Evolutionary conservation across 2,113 vertebrate genomes (phyloP).

Genomic region (Phyllostomus hastatus): DNA sequence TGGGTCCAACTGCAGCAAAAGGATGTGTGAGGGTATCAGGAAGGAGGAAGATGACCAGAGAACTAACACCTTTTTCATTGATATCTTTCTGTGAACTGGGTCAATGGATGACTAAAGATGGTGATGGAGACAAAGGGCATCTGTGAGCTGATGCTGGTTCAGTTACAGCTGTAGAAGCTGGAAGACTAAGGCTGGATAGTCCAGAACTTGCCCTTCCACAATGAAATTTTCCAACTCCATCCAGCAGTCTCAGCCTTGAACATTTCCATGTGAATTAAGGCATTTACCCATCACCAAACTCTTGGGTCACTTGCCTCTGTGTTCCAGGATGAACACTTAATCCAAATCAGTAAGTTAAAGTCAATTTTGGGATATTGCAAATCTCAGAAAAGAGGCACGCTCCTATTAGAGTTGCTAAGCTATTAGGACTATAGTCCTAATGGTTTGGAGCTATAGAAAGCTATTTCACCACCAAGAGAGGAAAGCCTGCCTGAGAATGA

Average conservation of each 20-base stretch:
- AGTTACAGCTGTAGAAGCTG: background rate
- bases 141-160: background rate
- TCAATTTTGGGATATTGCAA: background rate
- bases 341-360: background rate
- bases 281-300: background rate
- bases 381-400: background rate
- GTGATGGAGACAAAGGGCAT: background rate
- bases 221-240: background rate
- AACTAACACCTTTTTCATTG: background rate
- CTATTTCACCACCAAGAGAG: background rate
- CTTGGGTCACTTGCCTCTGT: background rate
- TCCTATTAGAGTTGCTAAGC: background rate
- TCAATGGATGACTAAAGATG: background rate
- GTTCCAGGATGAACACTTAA: background rate
- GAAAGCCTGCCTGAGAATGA: background rate
- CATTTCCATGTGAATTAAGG: background rate
- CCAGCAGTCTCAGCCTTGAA: background rate
- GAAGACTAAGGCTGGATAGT: background rate
- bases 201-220: background rate
- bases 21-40: background rate
- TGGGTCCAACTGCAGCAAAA: background rate
- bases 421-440: background rate
- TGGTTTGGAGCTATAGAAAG: background rate
- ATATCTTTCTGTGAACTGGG: background rate
- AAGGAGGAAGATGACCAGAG: background rate